A percentile compares a stretch with the other conserved stretches of the same genome.
Conservation (phyloP, 2,888 invertebrate genomes). For the Eupithecia exiguata region DNA sequence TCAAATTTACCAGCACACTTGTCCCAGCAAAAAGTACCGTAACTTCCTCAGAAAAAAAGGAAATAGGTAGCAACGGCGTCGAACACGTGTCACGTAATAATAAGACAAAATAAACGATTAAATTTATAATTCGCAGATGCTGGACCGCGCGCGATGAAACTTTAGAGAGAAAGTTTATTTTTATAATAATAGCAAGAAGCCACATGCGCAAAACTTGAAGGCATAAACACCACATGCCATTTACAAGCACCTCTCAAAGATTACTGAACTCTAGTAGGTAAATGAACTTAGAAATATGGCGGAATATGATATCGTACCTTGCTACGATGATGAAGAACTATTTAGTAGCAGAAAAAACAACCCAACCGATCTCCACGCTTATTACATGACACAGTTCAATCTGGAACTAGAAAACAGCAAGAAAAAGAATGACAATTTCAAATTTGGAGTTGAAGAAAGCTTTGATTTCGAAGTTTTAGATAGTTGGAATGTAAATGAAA, state of each 20-base stretch:
- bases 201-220: slow-evolving; percentile 71
- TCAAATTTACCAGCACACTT: slow-evolving; percentile 25
- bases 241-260: slow-evolving; percentile 68
- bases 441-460: slow-evolving; percentile 73
- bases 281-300: slow-evolving; percentile 78
- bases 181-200: slow-evolving; percentile 81
- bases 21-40: slow-evolving; percentile 40
- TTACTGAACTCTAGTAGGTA: slow-evolving; percentile 76
- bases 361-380: slow-evolving; percentile 77
- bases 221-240: slow-evolving; percentile 75
- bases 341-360: slow-evolving; percentile 70
- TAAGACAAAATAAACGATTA: slow-evolving; percentile 72
- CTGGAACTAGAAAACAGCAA: slow-evolving; percentile 77
- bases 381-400: slow-evolving; percentile 81
- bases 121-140: slow-evolving; percentile 81
- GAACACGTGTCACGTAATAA: slow-evolving; percentile 70
- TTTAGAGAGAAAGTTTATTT: slow-evolving; percentile 81
- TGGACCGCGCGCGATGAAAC: slow-evolving; percentile 73
- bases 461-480: slow-evolving; percentile 77
- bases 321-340: slow-evolving; percentile 70
- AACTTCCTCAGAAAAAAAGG: slow-evolving; percentile 47
- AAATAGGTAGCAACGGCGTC: slow-evolving; percentile 40
- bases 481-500: slow-evolving; percentile 59
- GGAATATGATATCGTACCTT: slow-evolving; percentile 73
- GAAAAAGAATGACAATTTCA: slow-evolving; percentile 66